These are phyloP conservation scores for Tetragnatha montana DNA, from an alignment of 2,888 invertebrate genomes.

Conservation along the genomic window DNA sequence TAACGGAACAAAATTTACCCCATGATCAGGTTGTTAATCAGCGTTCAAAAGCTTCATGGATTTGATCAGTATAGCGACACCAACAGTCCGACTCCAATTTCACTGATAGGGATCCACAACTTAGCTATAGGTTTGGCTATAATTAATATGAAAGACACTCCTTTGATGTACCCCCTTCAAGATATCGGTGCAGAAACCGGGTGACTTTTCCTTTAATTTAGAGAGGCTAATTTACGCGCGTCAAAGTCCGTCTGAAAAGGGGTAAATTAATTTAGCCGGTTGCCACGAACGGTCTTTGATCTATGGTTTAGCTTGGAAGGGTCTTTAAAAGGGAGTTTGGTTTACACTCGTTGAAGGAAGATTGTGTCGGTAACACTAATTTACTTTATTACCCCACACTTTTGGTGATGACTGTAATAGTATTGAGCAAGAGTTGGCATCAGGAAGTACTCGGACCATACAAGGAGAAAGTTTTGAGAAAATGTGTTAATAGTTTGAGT, in stretches of 20 bases:
- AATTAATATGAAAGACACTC: background rate
- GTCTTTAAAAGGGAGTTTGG: background rate
- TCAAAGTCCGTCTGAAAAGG: constrained; percentile 5
- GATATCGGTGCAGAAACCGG: constrained; percentile 8
- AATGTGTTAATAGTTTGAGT: too few relatives aligned
- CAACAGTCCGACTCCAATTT: too few relatives aligned
- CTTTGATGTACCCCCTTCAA: background rate
- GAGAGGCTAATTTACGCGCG: constrained; percentile 5
- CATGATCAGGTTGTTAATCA: too few relatives aligned
- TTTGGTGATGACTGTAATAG: background rate
- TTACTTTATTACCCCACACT: background rate
- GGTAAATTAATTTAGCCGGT: constrained; percentile 5
- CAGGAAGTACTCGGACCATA: too few relatives aligned
- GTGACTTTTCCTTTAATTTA: constrained; percentile 24
- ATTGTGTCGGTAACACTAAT: background rate
- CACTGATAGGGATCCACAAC: too few relatives aligned
- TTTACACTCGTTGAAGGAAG: background rate
- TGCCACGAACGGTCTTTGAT: constrained; percentile 3
- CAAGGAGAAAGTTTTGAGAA: too few relatives aligned
- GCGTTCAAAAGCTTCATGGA: too few relatives aligned
- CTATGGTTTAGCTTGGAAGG: background rate
- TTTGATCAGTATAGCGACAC: too few relatives aligned
- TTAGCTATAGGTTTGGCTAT: background rate
- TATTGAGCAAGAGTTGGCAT: too few relatives aligned
- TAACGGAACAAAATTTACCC: too few relatives aligned